Base-by-base conservation (phyloP, 2,888 invertebrate genomes). In the Julus scandinavius region DNA sequence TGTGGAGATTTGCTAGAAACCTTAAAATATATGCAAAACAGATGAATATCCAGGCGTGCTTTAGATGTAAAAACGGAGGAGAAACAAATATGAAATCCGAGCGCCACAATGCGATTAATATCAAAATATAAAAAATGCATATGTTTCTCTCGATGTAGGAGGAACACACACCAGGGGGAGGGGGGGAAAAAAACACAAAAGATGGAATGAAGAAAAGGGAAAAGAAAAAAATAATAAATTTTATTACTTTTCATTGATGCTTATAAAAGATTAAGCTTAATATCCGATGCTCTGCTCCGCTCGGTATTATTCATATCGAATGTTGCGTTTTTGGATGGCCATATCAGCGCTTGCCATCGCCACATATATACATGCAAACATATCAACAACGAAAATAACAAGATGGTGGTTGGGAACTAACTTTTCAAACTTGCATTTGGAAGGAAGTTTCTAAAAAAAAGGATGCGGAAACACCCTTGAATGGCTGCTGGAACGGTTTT, bases 221-320 rank as follows among this genome's bases (percentile, higher is more conserved):
- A 54, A 4, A 54, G 11, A 54, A 54, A 54, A 54, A 54, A 15
- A 54, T 54, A 11, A 54, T 54, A 54, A 54, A 54, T 54, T 54
- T 54, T 54, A 54, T 54, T 54, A 54, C 54, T 54, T 54, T 54
- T 54, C 54, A 54, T 54, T 54, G 54, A 54, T 54, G 54, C 54
- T 54, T 54, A 54, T 54, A 17, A 54, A 54, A 54, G 54, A 54
- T 54, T 54, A 54, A 17, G 54, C 54, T 54, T 54, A 54, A 54
- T 54, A 54, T 54, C 54, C 54, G 54, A 54, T 54, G 54, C 54
- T 29, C 29, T 11, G 17, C 54, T 17, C 54, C 11, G 54, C 54
- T 13, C 54, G 3, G 54, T 54, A 54, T 54, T 54, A 17, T 54
- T 54, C 54, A 45, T 45, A 45, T 45, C 45, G 45, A 45, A 45